Conservation (phyloP, 1,140 invertebrate species). For the Drosophila micromelanica region DNA sequence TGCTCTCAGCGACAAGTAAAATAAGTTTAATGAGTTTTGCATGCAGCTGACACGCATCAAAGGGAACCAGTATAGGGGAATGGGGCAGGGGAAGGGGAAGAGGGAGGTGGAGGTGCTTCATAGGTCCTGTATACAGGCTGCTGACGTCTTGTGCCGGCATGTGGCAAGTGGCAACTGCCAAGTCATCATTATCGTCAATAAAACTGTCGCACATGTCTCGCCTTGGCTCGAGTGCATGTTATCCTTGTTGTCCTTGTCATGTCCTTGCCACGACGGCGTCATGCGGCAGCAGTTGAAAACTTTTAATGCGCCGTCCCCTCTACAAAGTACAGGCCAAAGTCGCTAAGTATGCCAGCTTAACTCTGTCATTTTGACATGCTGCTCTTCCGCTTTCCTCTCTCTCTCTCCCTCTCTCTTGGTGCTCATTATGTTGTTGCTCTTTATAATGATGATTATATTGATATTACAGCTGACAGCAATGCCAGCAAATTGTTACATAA, state of each 20-base stretch:
- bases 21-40: constrained; percentile 77
- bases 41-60: constrained; percentile 52
- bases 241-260: constrained; percentile 46
- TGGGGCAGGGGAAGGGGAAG: background rate
- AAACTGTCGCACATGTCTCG: constrained; percentile 79
- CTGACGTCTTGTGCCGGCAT: constrained; percentile 25
- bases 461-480: constrained; percentile 50
- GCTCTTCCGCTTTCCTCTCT: constrained; percentile 10
- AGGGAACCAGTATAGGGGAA: background rate
- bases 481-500: constrained; percentile 71
- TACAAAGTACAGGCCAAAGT: constrained; percentile 31
- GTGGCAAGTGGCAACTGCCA: constrained; percentile 49
- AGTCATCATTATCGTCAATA: constrained; percentile 84
- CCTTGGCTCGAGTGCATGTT: constrained; percentile 75
- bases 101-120: background rate
- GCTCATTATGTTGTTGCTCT: constrained; percentile 7
- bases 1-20: constrained; percentile 44
- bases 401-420: background rate
- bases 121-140: constrained; percentile 1
- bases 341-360: constrained; percentile 64
- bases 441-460: constrained; percentile 35
- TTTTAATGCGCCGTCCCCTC: constrained; percentile 55
- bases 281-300: constrained; percentile 64
- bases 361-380: constrained; percentile 67
- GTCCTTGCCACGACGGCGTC: constrained; percentile 45